A percentile compares a stretch with the other conserved stretches of the same genome.
Evolutionary conservation across 2,888 invertebrate genomes (phyloP).

Genomic region (Dendrolimus pini): DNA sequence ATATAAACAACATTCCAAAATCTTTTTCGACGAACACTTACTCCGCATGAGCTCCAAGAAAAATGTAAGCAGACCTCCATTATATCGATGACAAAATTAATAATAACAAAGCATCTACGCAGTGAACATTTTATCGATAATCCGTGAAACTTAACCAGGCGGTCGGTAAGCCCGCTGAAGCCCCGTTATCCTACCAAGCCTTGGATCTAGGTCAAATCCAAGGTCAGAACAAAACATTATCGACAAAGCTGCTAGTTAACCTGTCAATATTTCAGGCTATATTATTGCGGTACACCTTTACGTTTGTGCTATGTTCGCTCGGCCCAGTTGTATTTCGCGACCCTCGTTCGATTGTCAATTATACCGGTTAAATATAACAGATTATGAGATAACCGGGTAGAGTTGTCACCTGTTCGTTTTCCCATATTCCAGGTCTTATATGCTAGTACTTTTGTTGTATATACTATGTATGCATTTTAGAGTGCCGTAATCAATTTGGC

Average conservation of each 20-base stretch:
- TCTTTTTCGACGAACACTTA: too few species aligned
- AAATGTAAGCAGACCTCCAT: not conserved
- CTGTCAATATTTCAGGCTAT: constrained; percentile 21
- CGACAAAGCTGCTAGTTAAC: not conserved
- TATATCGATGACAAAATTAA: not conserved
- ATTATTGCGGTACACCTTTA: constrained; percentile 16
- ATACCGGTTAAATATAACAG: constrained; percentile 27
- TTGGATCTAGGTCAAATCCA: not conserved
- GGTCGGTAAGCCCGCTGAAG: not conserved
- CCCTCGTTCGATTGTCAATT: constrained; percentile 66
- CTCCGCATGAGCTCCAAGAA: too few species aligned
- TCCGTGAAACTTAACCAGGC: not conserved
- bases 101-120: not conserved
- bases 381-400: not conserved
- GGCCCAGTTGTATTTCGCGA: constrained; percentile 19
- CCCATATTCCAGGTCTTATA: too few species aligned
- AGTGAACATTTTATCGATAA: not conserved
- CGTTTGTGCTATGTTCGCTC: constrained; percentile 12
- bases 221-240: not conserved
- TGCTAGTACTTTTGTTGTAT: too few species aligned
- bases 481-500: too few species aligned
- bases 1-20: too few species aligned
- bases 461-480: too few species aligned
- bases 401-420: not conserved
- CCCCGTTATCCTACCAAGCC: not conserved